Evolutionary conservation across 2,797 vertebrate genomes (phyloP).

Genomic region (Antennarius maculatus): DNA sequence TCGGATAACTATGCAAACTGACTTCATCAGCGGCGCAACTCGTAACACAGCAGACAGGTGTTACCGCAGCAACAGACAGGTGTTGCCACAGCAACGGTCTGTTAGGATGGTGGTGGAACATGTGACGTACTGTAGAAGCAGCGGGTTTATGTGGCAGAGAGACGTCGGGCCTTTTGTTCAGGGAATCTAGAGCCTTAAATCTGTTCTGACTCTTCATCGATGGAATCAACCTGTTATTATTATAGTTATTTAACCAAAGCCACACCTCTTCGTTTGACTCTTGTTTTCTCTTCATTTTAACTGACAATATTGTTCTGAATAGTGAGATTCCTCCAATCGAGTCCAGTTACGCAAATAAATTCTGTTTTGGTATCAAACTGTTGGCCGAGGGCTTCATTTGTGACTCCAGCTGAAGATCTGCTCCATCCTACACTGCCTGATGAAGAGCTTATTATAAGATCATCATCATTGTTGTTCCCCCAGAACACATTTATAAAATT

Average conservation of each 20-base stretch:
- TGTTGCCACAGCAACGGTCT: conserved; percentile 42
- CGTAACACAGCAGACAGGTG: conserved; percentile 27
- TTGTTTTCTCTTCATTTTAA: conserved; percentile 49
- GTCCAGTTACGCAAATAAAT: conserved; percentile 73
- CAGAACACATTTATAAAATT: no score
- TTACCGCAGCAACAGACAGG: conserved; percentile 36
- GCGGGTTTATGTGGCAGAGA: conserved; percentile 41
- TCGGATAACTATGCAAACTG: conserved; percentile 49
- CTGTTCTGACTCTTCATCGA: conserved; percentile 52
- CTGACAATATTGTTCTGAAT: conserved; percentile 50
- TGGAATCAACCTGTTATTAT: conserved; percentile 22
- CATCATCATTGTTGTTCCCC: no score
- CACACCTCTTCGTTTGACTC: conserved; percentile 59
- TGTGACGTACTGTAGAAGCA: conserved; percentile 66
- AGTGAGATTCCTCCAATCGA: conserved; percentile 55
- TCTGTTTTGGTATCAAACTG: conserved; percentile 71
- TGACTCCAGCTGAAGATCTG: neutral
- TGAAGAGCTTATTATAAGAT: no score
- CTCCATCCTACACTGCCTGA: no score
- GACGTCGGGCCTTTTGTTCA: conserved; percentile 64
- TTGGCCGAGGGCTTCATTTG: conserved; percentile 25
- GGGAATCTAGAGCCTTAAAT: conserved; percentile 71
- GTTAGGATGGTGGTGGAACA: no score
- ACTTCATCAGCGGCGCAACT: conserved; percentile 4
- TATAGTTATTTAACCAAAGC: conserved; percentile 76